phyloP scores from a whole-genome alignment of 1,140 invertebrate genomes.

The Eumeta japonica region DNA sequence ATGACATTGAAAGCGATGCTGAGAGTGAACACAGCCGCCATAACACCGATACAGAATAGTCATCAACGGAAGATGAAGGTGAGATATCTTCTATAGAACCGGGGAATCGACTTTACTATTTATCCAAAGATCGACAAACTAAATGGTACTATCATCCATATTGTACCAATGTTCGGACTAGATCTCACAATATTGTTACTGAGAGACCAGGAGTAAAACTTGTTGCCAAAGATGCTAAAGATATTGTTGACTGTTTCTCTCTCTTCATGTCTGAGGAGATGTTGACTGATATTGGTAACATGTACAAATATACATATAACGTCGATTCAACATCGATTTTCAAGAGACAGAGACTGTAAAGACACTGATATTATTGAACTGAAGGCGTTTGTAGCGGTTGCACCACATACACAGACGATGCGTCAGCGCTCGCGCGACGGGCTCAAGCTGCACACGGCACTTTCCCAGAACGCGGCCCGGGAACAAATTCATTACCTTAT shows the following conservation, averaged over 20 bases:
- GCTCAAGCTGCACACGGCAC: too few species aligned
- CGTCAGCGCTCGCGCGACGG: too few species aligned
- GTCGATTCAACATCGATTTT: conserved; percentile 15
- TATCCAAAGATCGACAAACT: background rate
- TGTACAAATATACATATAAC: conserved; percentile 21
- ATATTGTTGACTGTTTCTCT: conserved; percentile 13
- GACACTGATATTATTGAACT: conserved; percentile 21
- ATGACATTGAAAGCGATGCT: too few species aligned
- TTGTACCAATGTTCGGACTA: conserved; percentile 2
- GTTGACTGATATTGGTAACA: conserved; percentile 15
- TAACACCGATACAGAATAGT: conserved; percentile 1
- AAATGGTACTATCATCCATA: conserved; percentile 2
- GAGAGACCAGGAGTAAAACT: too few species aligned
- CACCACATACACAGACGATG: too few species aligned
- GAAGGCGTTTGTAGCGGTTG: too few species aligned
- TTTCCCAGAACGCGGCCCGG: too few species aligned
- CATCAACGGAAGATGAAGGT: conserved; percentile 2
- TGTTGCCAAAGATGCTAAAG: background rate
- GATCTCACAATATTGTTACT: conserved; percentile 1
- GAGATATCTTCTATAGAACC: background rate
- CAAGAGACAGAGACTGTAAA: conserved; percentile 20
- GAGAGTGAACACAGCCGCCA: background rate
- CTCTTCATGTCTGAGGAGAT: conserved; percentile 15
- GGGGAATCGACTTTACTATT: background rate
- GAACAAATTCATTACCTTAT: too few species aligned